A percentile compares a stretch with the other conserved stretches of the same genome.
phyloP scores from a whole-genome alignment of 2,113 vertebrate genomes.

The Naja naja region DNA sequence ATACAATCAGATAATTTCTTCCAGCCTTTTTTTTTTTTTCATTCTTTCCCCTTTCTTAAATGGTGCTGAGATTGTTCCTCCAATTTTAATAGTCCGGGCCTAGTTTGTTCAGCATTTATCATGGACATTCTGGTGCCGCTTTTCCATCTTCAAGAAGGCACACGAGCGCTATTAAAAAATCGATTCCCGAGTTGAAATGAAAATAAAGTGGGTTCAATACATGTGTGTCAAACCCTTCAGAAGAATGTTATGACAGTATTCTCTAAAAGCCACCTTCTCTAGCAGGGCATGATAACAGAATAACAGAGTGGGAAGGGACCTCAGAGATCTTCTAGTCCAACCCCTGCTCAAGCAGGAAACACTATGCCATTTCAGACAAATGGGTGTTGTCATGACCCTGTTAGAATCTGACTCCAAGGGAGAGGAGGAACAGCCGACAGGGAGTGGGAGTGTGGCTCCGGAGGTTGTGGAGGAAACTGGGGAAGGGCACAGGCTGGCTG shows the following conservation, averaged over 20 bases:
- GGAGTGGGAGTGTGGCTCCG: no score
- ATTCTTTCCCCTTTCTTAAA: neutral
- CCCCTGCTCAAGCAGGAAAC: no score
- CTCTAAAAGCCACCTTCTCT: neutral
- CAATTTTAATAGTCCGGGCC: neutral
- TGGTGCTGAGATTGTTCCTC: neutral
- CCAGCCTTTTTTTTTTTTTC: neutral
- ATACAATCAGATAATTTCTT: constrained; percentile 16
- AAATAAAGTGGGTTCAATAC: neutral
- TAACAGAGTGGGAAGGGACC: no score
- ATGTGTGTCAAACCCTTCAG: neutral
- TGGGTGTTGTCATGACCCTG: no score
- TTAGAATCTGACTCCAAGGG: no score
- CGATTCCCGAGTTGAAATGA: neutral
- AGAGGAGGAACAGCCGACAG: no score
- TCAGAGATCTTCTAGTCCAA: no score
- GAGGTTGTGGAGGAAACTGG: no score
- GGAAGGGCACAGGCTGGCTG: no score
- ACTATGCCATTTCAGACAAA: no score
- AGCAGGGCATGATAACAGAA: neutral
- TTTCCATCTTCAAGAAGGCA: neutral
- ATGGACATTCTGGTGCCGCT: neutral
- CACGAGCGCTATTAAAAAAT: neutral
- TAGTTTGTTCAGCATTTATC: neutral
- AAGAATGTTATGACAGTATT: neutral